phyloP scores from a whole-genome alignment of 2,797 vertebrate species.

The Notoglanidium macrostoma region DNA sequence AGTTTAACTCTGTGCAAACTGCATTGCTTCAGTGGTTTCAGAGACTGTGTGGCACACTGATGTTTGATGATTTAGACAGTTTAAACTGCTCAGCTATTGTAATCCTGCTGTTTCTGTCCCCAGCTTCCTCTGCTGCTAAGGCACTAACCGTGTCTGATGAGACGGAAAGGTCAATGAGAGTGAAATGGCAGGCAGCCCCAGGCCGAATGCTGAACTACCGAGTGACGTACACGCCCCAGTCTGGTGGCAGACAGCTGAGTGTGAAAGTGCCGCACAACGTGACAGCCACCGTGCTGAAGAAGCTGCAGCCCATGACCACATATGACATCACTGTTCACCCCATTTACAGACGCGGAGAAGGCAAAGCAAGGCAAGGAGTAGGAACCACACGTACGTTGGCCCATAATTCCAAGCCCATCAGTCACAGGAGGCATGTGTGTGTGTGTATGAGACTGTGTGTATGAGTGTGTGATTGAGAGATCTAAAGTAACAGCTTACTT shows the following conservation, averaged over 20 bases:
- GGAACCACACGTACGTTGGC: conserved; percentile 92
- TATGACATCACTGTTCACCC: conserved; percentile 88
- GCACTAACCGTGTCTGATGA: conserved; percentile 82
- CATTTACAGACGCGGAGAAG: conserved; percentile 87
- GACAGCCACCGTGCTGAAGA: conserved; percentile 81
- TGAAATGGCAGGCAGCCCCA: conserved; percentile 83
- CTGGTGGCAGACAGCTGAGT: conserved; percentile 78
- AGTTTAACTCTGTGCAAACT: neutral
- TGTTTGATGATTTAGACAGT: neutral
- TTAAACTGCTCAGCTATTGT: neutral
- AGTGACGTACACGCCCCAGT: conserved; percentile 76
- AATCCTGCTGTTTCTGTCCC: conserved; percentile 30
- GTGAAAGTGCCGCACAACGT: conserved; percentile 75
- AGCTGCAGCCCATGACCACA: conserved; percentile 82
- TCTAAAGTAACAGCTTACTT: neutral
- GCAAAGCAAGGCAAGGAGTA: conserved; percentile 94
- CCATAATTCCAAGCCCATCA: conserved; percentile 74
- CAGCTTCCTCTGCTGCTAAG: conserved; percentile 80
- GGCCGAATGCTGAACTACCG: conserved; percentile 86
- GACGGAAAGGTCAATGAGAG: conserved; percentile 86
- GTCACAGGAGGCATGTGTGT: conserved; percentile 52
- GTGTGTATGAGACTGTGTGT: conserved; percentile 9
- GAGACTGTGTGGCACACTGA: neutral
- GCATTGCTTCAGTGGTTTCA: neutral
- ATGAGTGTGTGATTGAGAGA: neutral